Evolutionary conservation across 2,888 invertebrate species (phyloP), one percentile per base, ranked within the genome.

Genomic region (Papilio gigon): DNA sequence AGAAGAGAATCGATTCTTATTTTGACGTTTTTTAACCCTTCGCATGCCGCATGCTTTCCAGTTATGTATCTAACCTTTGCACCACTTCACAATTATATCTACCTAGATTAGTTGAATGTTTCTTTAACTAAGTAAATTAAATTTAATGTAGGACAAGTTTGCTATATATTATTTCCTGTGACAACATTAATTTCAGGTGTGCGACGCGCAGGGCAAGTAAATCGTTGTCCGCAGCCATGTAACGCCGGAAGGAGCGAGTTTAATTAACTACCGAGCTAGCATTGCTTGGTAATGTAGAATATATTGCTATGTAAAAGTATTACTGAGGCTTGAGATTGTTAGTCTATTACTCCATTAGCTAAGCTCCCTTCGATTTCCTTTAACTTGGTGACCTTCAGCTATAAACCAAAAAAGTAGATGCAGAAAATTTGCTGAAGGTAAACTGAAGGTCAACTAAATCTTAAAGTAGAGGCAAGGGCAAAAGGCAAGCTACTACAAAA

Each of bases 141-240:
- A 27, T 27, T n/a, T 27, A 50, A 50, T n/a, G 50, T 50, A 8
- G 14, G 22, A 47, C 14, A 12, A 56, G 17, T 53, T n/a, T 17
- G 30, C 17, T 17, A 30, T 8, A 56, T 30, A 50, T 50, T 50
- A 50, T 50, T 50, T 50, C 17, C 17, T 56, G 30, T 56, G 11
- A n/a, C 30, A 56, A 56, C 53, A 56, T 56, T 30, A 56, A 56
- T 56, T 30, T 30, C 53, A 56, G 53, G 17, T 56, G 53, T 17
- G 9, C 30, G 30, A 53, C 27, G 27, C 27, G 6, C n/a, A 30
- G 27, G 53, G 53, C 53, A 56, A 30, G 53, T 56, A 56, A 56
- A 56, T 56, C 17, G 30, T 56, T 56, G 53, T 56, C n/a, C 30
- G 11, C 53, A n/a, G 9, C 17, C 17, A 56, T 56, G 53, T 30